These are phyloP conservation scores for Cheilosia soror DNA, from an alignment of 2,888 invertebrate species.

Conservation along the genomic window DNA sequence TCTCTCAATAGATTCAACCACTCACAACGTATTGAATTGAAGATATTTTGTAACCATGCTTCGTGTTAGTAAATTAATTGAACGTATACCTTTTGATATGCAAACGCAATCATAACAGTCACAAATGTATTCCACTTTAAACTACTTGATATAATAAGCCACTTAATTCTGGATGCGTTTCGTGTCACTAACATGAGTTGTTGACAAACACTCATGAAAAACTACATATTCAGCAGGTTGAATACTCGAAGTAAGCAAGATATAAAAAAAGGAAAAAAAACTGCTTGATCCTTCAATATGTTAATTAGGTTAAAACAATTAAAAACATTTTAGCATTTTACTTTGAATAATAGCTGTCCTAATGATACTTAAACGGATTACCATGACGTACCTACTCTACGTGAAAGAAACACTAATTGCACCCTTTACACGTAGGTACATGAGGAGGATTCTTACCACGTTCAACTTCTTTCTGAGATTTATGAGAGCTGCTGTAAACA, in stretches of 20 bases:
- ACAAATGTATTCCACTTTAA: too few species aligned
- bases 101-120: too few species aligned
- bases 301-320: slow-evolving; percentile 52
- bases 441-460: slow-evolving; percentile 14
- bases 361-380: slow-evolving; percentile 59
- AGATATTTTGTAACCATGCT: too few species aligned
- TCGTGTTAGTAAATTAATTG: too few species aligned
- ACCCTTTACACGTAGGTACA: slow-evolving; percentile 8
- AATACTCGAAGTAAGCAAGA: not conserved
- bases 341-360: slow-evolving; percentile 45
- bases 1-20: too few species aligned
- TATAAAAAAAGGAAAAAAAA: not conserved
- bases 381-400: slow-evolving; percentile 31
- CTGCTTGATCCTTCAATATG: slow-evolving; percentile 23
- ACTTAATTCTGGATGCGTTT: too few species aligned
- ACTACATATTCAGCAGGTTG: not conserved
- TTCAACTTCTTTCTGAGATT: slow-evolving; percentile 33
- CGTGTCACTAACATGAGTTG: too few species aligned
- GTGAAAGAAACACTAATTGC: slow-evolving; percentile 60
- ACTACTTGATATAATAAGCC: too few species aligned
- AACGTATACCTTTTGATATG: too few species aligned
- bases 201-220: too few species aligned
- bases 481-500: slow-evolving; percentile 10
- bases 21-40: too few species aligned
- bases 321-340: slow-evolving; percentile 45